Base-by-base conservation (phyloP, 2,797 vertebrate genomes). In the Sebastes kiyomatsui region DNA sequence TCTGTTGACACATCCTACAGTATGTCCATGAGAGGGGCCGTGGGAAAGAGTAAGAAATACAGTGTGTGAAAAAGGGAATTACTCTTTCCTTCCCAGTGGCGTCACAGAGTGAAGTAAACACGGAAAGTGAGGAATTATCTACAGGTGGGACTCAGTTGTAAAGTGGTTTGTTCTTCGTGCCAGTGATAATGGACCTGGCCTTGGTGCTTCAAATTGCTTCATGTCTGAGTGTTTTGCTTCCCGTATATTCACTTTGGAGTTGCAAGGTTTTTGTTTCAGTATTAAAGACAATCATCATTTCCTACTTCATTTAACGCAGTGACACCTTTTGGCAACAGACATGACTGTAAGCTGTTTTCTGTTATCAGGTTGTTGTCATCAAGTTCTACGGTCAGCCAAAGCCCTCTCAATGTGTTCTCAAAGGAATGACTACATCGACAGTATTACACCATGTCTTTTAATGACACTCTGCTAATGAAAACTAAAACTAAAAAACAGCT, bases 1-100 rank as follows among this genome's bases (percentile, higher is more conserved):
- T 35, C 75, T 60, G 38, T 72, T 79, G 72, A 76, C 82, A 83
- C 42, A 11, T 80, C 38, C 52, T 28, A 49, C 46, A 20, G 46
- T 49, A 3, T 16, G 42, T 75, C 73, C 65, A 20, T 18, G 23
- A 54, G 80, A 74, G 14, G 32, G 54, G 76, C 13, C 42, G 38
- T 7, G 6, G 38, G 60, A 58, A 52, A 25, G 56, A 5, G 25
- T 60, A 7, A 27, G 49, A 62, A 80, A 83, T 46, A 72, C 58
- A 68, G 67, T 27, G 77, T 83, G 81, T 71, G 77, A 72, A 72
- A 77, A 83, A 72, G 52, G 23, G 20, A 82, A 83, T 86, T 20
- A 38, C 49, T 16, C 27, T 55, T 61, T 56, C 18, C 27, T 67
- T 82, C 32, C 32, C 69, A 20, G 20, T 16, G 60, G 35, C 6